A percentile compares a stretch with the other conserved stretches of the same genome.
Evolutionary conservation across 2,113 vertebrate species (phyloP).

Genomic region (Tangachromis dhanisi): DNA sequence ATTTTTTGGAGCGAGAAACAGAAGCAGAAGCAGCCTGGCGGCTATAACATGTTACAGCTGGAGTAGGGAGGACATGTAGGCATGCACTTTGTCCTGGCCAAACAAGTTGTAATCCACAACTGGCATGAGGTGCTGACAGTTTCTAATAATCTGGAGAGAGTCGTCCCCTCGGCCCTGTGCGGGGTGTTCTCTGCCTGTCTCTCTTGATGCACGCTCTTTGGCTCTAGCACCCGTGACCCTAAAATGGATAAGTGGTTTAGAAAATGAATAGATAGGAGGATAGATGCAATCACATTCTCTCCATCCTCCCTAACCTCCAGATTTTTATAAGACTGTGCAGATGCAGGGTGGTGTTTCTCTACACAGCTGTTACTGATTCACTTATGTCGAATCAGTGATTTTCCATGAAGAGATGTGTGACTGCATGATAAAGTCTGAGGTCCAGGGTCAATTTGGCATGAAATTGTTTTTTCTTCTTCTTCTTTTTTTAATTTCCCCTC

Average conservation of each 20-base stretch:
- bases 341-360: not conserved
- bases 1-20: not conserved
- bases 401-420: not conserved
- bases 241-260: not conserved
- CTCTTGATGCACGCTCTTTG: not conserved
- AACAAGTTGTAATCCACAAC: not conserved
- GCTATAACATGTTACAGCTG: not conserved
- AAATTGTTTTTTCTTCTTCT: not conserved
- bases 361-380: slow-evolving; percentile 5
- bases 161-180: not conserved
- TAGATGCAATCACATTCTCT: not conserved
- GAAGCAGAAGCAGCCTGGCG: not conserved
- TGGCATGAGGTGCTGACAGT: not conserved
- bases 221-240: not conserved
- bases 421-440: not conserved
- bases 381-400: not conserved
- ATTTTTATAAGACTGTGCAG: not conserved
- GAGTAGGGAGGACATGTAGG: not conserved
- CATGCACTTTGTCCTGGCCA: not conserved
- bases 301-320: not conserved
- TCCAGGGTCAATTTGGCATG: not conserved
- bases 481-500: not conserved
- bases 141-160: not conserved
- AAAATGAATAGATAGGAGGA: not conserved
- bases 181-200: not conserved